Conservation (phyloP, 2,888 invertebrate genomes). For the Pseudococcus longispinus region DNA sequence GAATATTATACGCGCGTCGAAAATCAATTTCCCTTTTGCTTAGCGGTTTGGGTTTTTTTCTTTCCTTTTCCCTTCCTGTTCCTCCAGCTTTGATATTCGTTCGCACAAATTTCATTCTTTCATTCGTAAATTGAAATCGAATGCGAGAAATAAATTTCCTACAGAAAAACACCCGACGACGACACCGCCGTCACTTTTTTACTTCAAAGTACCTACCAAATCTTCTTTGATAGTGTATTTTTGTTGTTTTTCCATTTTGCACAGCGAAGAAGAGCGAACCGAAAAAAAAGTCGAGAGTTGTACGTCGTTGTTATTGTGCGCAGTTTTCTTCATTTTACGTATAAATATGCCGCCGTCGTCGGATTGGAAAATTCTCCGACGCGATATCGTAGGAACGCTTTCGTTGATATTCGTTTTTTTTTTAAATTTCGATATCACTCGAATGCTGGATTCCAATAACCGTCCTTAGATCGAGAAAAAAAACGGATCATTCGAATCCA, state of each 20-base stretch:
- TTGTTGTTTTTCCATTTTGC: not conserved
- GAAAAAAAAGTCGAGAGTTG: not conserved
- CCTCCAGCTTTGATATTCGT: not conserved
- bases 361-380: too few species aligned
- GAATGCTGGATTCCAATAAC: too few species aligned
- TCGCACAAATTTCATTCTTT: slow-evolving; percentile 1
- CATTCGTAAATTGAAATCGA: slow-evolving; percentile 17
- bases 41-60: not conserved
- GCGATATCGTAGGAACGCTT: too few species aligned
- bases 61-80: not conserved
- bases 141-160: slow-evolving; percentile 19
- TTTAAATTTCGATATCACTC: too few species aligned
- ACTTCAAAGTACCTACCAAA: not conserved
- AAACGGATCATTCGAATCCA: too few species aligned
- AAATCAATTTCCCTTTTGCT: slow-evolving; percentile 11
- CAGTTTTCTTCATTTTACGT: too few species aligned
- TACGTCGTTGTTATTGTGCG: too few species aligned
- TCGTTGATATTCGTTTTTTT: too few species aligned
- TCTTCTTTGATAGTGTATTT: not conserved
- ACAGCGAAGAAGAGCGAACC: not conserved
- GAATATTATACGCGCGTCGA: not conserved
- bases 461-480: too few species aligned
- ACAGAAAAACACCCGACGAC: not conserved
- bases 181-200: not conserved
- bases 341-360: too few species aligned